Evolutionary conservation across 2,113 vertebrate species (phyloP).

Genomic region (Hippoglossus stenolepis): DNA sequence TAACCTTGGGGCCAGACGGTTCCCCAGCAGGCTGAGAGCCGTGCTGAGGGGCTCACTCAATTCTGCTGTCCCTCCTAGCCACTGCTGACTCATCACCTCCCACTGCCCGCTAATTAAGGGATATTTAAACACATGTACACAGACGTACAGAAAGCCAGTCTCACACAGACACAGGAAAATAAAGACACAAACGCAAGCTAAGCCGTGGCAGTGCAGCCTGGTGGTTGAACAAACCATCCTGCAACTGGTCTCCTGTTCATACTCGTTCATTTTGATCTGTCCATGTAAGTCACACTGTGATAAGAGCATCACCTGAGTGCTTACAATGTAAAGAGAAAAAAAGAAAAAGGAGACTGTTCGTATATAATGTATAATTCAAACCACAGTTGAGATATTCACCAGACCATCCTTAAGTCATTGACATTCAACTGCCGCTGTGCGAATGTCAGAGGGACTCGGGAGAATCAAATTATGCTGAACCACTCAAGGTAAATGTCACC

Average conservation of each 20-base stretch:
- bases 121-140: constrained; percentile 18
- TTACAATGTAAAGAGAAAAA: constrained; percentile 38
- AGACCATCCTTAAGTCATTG: constrained; percentile 53
- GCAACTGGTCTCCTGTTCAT: constrained; percentile 28
- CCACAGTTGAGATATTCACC: constrained; percentile 50
- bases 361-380: constrained; percentile 50
- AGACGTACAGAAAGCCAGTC: not conserved
- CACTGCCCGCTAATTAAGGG: constrained; percentile 32
- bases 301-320: constrained; percentile 4
- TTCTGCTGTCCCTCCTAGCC: constrained; percentile 48
- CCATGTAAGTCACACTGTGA: not conserved
- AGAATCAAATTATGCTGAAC: constrained; percentile 55
- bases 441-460: constrained; percentile 64
- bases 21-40: constrained; percentile 65
- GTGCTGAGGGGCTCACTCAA: constrained; percentile 60
- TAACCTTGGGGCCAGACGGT: constrained; percentile 76
- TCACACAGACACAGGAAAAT: not conserved
- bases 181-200: constrained; percentile 7
- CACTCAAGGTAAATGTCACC: constrained; percentile 69
- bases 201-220: constrained; percentile 12
- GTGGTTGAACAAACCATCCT: constrained; percentile 8
- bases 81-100: constrained; percentile 58
- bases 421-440: constrained; percentile 59
- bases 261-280: constrained; percentile 21
- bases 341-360: constrained; percentile 31